phyloP scores from a whole-genome alignment of 2,113 vertebrate genomes.

The Sminthopsis crassicaudata region DNA sequence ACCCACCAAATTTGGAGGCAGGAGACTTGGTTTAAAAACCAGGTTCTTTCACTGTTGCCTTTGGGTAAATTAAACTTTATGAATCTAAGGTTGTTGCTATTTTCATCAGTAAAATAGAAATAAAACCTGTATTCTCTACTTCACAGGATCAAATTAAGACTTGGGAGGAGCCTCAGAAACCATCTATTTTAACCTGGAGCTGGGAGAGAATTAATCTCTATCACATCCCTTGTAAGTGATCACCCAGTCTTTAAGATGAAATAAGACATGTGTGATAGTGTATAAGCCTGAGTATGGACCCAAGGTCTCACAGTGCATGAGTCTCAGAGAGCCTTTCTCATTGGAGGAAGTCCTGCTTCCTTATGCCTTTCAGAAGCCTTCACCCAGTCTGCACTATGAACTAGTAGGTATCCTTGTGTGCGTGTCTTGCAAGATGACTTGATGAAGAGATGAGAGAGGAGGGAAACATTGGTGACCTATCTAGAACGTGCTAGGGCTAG shows the following conservation, averaged over 20 bases:
- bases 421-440: neutral
- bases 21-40: neutral
- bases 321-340: neutral
- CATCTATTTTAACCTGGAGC: neutral
- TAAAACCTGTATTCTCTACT: neutral
- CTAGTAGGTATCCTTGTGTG: neutral
- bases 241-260: neutral
- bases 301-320: neutral
- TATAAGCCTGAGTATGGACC: neutral
- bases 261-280: neutral
- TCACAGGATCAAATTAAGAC: neutral
- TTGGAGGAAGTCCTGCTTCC: neutral
- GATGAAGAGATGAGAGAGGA: neutral
- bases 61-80: neutral
- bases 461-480: neutral
- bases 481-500: neutral
- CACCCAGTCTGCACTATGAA: neutral
- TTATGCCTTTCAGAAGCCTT: neutral
- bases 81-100: neutral
- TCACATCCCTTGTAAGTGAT: neutral
- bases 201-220: neutral
- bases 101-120: neutral
- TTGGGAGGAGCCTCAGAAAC: neutral
- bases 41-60: neutral
- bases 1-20: neutral